These are phyloP conservation scores for Pseudochirops corinnae DNA, from an alignment of 2,797 vertebrate genomes.

Conservation along the genomic window DNA sequence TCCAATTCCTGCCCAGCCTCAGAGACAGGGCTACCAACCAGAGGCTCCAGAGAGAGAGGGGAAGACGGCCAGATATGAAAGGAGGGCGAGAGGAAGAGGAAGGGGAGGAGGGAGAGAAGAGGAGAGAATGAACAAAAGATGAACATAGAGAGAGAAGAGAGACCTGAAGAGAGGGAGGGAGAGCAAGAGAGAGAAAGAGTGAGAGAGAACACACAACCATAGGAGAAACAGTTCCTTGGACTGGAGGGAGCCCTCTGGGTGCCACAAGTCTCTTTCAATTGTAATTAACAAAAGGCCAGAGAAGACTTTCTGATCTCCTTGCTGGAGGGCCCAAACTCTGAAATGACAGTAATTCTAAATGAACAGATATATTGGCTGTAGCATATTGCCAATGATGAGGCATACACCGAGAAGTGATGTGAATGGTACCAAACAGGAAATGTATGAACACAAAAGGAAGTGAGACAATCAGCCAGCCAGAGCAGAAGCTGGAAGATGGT, in stretches of 20 bases:
- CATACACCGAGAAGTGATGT: not conserved
- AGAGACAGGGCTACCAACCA: constrained; percentile 16
- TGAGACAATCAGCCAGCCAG: not conserved
- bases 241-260: not conserved
- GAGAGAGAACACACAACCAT: not conserved
- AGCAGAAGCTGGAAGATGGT: not conserved
- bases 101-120: not conserved
- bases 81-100: not conserved
- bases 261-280: not conserved
- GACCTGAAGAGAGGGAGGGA: not conserved
- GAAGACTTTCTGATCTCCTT: not conserved
- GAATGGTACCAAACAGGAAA: not conserved
- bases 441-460: not conserved
- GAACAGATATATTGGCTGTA: not conserved
- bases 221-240: not conserved
- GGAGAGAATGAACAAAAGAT: not conserved
- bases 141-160: not conserved
- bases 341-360: not conserved
- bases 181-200: too few relatives aligned
- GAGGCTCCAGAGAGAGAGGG: not conserved
- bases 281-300: not conserved
- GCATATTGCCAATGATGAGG: not conserved
- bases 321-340: not conserved
- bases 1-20: constrained; percentile 48
- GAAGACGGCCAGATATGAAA: constrained; percentile 2